Base-by-base conservation (phyloP, 2,797 vertebrate genomes). In the Pseudomugil tenellus region DNA sequence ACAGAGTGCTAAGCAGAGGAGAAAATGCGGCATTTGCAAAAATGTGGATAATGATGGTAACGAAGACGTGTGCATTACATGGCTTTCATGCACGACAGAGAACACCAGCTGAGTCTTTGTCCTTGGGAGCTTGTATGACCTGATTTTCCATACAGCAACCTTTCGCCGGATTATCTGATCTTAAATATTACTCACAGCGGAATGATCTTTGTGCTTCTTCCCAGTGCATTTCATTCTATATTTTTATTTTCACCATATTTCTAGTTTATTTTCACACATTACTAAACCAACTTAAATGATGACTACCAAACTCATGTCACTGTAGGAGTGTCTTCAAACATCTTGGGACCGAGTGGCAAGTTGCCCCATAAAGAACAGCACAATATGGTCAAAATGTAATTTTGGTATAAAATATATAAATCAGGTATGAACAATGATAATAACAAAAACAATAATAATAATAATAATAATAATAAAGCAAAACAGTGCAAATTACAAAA, bases 221-320 rank as follows among this genome's bases (percentile, higher is more conserved):
- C 21, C 46, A 31, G 19, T 58, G 58, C 56, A 70, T 77, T 35
- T 37, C 61, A 76, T 76, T 77, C 76, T 74, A n/a, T 63, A 63
- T 19, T 64, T 56, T 19, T 14, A 57, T 70, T 77, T 79, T 69
- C 74, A 63, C 43, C 51, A 73, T 72, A 83, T 82, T 81, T 85
- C 85, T 75, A 81, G 86, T 93, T 87, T 86, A 87, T 92, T 94
- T 93, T 93, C 89, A 94, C 90, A 85, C 86, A 82, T 81, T 71
- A 74, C 63, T 88, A 79, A 87, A 84, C 87, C 88, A 80, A 85
- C 74, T 74, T 87, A 91, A 91, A 85, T 77, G 80, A 90, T 85
- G 86, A 89, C 77, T 80, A 65, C 75, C 63, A 84, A 81, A 84
- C 60, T 72, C 77, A 70, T 57, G n/a, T n/a, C n/a, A n/a, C n/a